Percentiles rank a stretch among this genome's conserved stretches.
Evolutionary conservation across 2,113 vertebrate species (phyloP).

Genomic region (Vulpes lagopus): DNA sequence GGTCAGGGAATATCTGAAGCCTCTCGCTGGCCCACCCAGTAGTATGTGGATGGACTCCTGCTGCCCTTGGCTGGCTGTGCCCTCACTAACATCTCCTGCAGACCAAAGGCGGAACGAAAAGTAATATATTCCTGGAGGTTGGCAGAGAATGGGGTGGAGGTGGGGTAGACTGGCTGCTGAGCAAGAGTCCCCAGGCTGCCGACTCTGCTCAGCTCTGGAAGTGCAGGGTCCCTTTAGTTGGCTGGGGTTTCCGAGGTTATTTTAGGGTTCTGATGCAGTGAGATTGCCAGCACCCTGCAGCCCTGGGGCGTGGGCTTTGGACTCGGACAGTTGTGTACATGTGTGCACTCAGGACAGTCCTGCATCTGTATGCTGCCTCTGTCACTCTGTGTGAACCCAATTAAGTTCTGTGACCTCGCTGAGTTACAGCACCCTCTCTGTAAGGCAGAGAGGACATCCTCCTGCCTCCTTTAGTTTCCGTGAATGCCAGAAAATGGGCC

Average conservation of each 20-base stretch:
- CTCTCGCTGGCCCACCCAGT: not conserved
- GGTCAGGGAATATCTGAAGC: no score
- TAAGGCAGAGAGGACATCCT: not conserved
- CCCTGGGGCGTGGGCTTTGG: not conserved
- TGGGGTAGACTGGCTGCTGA: not conserved
- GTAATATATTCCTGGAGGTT: not conserved
- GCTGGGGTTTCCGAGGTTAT: not conserved
- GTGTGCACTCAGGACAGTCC: not conserved
- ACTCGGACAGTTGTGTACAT: not conserved
- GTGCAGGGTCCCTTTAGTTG: not conserved
- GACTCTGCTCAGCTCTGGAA: not conserved
- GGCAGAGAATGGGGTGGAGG: not conserved
- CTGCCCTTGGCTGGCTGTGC: not conserved
- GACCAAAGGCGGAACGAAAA: not conserved
- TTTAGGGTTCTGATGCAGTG: not conserved
- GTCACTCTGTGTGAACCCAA: not conserved
- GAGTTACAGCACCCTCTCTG: not conserved
- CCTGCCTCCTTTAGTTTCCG: not conserved
- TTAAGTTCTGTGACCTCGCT: not conserved
- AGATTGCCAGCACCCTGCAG: no score
- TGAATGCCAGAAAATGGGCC: not conserved
- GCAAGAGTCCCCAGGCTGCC: not conserved
- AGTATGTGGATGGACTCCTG: not conserved
- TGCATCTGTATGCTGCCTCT: fast-evolving
- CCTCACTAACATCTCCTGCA: no score